Conservation (phyloP, 2,888 invertebrate species). For the Seira sanloemensis region DNA sequence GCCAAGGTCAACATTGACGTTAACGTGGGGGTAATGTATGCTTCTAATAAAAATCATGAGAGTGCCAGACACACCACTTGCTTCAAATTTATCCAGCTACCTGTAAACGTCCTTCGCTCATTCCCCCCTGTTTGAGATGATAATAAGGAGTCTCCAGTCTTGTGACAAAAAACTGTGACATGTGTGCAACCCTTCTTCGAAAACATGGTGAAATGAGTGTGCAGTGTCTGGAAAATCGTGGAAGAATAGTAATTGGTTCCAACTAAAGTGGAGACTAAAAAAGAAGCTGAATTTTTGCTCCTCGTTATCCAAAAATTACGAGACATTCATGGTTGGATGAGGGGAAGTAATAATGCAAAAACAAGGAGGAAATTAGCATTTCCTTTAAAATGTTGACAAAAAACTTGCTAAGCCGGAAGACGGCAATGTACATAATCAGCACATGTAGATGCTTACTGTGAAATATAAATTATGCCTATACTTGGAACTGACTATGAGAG, state of each 20-base stretch:
- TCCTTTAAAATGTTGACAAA: too few species aligned
- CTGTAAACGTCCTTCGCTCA: not conserved
- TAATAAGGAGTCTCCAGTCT: not conserved
- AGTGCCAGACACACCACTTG: not conserved
- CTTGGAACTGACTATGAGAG: too few species aligned
- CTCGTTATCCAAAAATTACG: too few species aligned
- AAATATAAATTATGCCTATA: too few species aligned
- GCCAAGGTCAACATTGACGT: slow-evolving; percentile 31
- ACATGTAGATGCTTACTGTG: too few species aligned
- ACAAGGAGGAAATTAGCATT: too few species aligned
- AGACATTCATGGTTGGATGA: too few species aligned
- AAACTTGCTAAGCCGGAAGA: too few species aligned
- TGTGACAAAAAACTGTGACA: not conserved
- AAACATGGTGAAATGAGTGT: not conserved
- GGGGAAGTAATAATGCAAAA: too few species aligned
- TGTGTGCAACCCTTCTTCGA: not conserved
- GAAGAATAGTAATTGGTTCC: not conserved
- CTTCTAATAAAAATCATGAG: not conserved
- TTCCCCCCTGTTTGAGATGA: not conserved
- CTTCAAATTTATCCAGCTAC: not conserved
- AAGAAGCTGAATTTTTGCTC: too few species aligned
- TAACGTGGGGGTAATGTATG: slow-evolving; percentile 1
- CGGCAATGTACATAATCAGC: too few species aligned
- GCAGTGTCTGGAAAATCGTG: not conserved
- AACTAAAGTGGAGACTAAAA: too few species aligned